These are phyloP conservation scores for Hypsopygia costalis DNA, from an alignment of 2,888 invertebrate species.

Conservation along the genomic window DNA sequence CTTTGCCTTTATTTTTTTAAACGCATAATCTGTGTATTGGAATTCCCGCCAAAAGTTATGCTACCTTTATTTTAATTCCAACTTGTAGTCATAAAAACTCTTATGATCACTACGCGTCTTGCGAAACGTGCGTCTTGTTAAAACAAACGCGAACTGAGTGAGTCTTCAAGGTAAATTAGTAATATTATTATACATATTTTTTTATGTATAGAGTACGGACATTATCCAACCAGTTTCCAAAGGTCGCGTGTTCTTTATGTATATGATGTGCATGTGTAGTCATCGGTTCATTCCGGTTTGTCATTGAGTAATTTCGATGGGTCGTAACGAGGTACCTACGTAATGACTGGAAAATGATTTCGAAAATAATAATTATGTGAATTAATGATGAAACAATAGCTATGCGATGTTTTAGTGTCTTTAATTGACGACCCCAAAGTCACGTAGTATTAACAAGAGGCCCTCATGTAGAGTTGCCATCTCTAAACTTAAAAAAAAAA, in stretches of 20 bases:
- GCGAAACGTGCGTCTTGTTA: conserved; percentile 15
- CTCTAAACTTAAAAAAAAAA: no score
- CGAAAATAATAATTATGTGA: conserved; percentile 1
- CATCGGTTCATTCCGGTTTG: neutral
- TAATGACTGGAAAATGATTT: neutral
- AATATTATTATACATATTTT: conserved; percentile 11
- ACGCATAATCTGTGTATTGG: neutral
- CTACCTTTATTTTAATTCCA: conserved; percentile 13
- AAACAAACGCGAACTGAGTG: conserved; percentile 28
- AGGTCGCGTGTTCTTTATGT: conserved; percentile 15
- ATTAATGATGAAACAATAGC: no score
- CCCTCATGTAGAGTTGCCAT: no score
- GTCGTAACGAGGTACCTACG: neutral
- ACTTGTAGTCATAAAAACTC: conserved; percentile 16
- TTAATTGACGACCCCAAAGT: no score
- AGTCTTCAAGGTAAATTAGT: conserved; percentile 22
- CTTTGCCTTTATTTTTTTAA: neutral
- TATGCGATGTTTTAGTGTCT: no score
- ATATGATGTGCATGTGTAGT: neutral
- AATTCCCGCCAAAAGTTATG: conserved; percentile 24
- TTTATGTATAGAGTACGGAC: conserved; percentile 14
- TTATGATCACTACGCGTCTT: no score
- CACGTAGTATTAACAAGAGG: no score
- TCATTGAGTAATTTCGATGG: conserved; percentile 10
- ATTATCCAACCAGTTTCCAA: conserved; percentile 25